Percentiles rank a stretch among this genome's conserved stretches.
phyloP scores from a whole-genome alignment of 2,888 invertebrate species.

The Meloe dianella region DNA sequence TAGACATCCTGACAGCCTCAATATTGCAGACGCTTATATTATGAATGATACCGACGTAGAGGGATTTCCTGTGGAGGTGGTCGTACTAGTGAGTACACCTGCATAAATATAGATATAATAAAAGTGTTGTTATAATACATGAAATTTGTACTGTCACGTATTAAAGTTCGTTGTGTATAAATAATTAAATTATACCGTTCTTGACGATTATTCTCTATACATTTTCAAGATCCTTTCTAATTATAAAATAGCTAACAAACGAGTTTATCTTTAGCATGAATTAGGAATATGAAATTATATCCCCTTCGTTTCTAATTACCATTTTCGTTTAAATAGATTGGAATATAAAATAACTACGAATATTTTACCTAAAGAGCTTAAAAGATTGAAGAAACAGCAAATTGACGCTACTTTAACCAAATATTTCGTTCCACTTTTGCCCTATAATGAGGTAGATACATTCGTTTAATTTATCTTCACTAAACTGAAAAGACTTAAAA shows the following conservation, averaged over 20 bases:
- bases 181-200: conserved; percentile 16
- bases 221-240: background rate
- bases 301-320: background rate
- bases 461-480: background rate
- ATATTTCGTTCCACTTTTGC: background rate
- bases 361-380: background rate
- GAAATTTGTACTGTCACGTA: conserved; percentile 9
- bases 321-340: background rate
- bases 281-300: conserved; percentile 1
- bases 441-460: background rate
- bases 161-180: conserved; percentile 15
- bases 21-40: conserved; percentile 53
- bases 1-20: conserved; percentile 50
- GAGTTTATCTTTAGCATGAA: background rate
- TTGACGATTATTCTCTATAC: conserved; percentile 5
- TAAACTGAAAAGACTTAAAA: too few relatives aligned
- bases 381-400: background rate
- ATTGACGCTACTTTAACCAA: background rate
- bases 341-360: background rate
- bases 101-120: conserved; percentile 15
- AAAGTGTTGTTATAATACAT: conserved; percentile 1
- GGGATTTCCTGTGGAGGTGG: conserved; percentile 47
- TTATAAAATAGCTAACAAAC: conserved; percentile 1
- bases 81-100: conserved; percentile 39
- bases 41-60: conserved; percentile 54